Conservation (phyloP, 1,140 invertebrate genomes). For the Sinella curviseta region DNA sequence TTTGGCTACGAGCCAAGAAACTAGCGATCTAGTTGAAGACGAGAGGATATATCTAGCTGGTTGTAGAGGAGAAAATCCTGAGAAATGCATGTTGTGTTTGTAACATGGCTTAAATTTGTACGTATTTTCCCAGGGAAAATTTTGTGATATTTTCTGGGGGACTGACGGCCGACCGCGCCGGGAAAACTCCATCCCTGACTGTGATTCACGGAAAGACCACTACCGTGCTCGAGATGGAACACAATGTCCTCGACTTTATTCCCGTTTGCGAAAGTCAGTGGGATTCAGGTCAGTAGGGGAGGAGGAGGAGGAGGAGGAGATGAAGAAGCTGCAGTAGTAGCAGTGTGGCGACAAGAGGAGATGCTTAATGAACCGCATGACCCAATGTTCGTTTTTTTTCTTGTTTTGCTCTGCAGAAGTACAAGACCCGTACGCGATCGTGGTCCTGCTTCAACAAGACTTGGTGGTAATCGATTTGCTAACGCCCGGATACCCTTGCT, state of each 20-base stretch:
- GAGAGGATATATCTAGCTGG: too few species aligned
- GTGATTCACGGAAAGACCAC: slow-evolving; percentile 92
- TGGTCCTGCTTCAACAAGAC: slow-evolving; percentile 95
- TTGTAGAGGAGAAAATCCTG: too few species aligned
- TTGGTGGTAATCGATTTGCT: slow-evolving; percentile 95
- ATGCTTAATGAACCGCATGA: neutral
- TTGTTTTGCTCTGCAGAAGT: slow-evolving; percentile 81
- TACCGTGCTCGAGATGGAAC: slow-evolving; percentile 98
- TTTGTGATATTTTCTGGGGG: slow-evolving; percentile 95
- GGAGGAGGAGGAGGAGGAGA: neutral
- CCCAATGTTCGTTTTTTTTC: too few species aligned
- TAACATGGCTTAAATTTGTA: too few species aligned
- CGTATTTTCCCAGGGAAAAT: slow-evolving; percentile 77
- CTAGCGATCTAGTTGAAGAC: too few species aligned
- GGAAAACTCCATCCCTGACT: slow-evolving; percentile 89
- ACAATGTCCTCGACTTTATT: slow-evolving; percentile 95
- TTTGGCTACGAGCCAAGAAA: slow-evolving; percentile 8
- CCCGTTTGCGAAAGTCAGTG: slow-evolving; percentile 91
- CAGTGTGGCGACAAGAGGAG: neutral
- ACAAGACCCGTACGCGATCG: slow-evolving; percentile 95
- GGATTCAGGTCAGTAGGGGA: slow-evolving; percentile 71
- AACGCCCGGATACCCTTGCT: slow-evolving; percentile 92
- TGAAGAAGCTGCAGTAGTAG: too few species aligned
- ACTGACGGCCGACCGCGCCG: slow-evolving; percentile 76
- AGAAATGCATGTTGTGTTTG: too few species aligned